Evolutionary conservation across 2,888 invertebrate genomes (phyloP).

Genomic region (Drosophila paramelanica): DNA sequence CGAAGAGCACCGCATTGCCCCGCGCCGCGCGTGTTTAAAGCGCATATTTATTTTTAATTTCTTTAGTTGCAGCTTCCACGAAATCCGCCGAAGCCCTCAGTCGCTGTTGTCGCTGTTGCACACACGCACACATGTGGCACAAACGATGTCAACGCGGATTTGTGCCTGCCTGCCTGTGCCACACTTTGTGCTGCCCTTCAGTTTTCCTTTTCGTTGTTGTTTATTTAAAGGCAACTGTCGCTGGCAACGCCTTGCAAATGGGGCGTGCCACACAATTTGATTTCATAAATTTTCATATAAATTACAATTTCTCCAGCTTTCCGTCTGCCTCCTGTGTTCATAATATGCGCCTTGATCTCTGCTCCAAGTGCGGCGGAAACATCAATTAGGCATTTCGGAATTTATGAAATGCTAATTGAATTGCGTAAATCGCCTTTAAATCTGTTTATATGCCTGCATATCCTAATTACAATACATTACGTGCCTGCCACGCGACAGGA

Average conservation of each 20-base stretch:
- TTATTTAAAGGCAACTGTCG: slow-evolving; percentile 27
- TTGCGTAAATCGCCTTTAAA: slow-evolving; percentile 40
- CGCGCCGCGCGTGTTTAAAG: slow-evolving; percentile 66
- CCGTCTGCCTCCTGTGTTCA: slow-evolving; percentile 40
- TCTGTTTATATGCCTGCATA: slow-evolving; percentile 41
- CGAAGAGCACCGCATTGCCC: background rate
- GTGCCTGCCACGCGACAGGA: slow-evolving; percentile 68
- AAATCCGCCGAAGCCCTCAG: slow-evolving; percentile 23
- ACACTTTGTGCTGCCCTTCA: slow-evolving; percentile 10
- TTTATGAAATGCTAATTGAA: slow-evolving; percentile 62
- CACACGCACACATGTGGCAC: slow-evolving; percentile 65
- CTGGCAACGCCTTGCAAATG: slow-evolving; percentile 46
- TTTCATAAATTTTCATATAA: slow-evolving; percentile 71
- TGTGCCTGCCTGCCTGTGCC: slow-evolving; percentile 30
- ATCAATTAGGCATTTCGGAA: slow-evolving; percentile 66
- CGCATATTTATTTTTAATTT: slow-evolving; percentile 70
- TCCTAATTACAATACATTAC: slow-evolving; percentile 58
- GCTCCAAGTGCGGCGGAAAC: slow-evolving; percentile 55
- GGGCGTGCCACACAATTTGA: slow-evolving; percentile 58
- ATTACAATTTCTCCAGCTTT: slow-evolving; percentile 41
- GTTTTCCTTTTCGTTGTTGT: slow-evolving; percentile 16
- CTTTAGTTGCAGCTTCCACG: slow-evolving; percentile 40
- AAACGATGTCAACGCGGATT: slow-evolving; percentile 76
- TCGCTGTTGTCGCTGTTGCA: slow-evolving; percentile 30
- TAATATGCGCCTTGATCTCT: slow-evolving; percentile 56